Evolutionary conservation across 2,888 invertebrate species (phyloP).

Genomic region (Geophilus truncorum): DNA sequence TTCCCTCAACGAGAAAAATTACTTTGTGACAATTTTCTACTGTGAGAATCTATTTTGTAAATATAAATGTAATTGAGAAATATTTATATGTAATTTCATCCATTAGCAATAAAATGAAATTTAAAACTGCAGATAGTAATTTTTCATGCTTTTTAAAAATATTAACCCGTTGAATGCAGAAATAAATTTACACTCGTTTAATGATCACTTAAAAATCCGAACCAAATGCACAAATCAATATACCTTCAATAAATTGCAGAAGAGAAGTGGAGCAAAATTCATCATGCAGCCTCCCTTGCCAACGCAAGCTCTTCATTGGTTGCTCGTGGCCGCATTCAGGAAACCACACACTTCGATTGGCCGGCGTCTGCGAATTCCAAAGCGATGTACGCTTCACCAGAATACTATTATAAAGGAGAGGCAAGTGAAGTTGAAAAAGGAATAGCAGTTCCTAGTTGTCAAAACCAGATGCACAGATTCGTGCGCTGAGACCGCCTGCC

Average conservation of each 20-base stretch:
- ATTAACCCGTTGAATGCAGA: too few species aligned
- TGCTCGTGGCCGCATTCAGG: background rate
- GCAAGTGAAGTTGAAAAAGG: background rate
- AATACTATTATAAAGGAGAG: background rate
- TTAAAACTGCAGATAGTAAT: too few species aligned
- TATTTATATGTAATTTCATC: too few species aligned
- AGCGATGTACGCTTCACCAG: background rate
- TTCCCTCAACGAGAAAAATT: too few species aligned
- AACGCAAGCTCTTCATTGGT: background rate
- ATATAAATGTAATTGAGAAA: too few species aligned
- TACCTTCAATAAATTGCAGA: background rate
- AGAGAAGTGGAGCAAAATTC: background rate
- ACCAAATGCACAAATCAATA: too few species aligned
- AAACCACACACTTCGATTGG: background rate
- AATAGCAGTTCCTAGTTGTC: background rate
- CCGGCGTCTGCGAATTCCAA: background rate
- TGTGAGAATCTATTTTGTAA: too few species aligned
- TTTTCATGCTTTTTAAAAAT: too few species aligned
- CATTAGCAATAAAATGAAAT: too few species aligned
- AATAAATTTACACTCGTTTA: background rate
- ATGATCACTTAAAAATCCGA: background rate
- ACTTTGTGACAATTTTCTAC: too few species aligned
- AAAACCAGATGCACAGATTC: background rate
- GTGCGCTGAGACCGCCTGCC: background rate
- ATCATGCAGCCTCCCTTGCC: background rate